Base-by-base conservation (phyloP, 2,113 vertebrate genomes). In the Cygnus atratus region DNA sequence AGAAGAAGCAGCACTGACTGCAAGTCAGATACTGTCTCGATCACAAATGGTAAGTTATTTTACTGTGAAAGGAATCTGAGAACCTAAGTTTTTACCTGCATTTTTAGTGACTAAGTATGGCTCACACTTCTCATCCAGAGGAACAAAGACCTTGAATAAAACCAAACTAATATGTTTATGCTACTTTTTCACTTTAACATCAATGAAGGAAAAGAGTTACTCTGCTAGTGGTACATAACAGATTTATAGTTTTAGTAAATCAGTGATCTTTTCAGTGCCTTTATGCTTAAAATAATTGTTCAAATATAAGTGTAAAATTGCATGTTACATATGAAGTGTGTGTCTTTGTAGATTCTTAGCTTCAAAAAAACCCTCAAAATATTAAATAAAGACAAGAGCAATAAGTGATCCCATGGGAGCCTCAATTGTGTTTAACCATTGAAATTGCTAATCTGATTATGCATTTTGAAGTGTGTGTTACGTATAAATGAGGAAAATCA, bases 1-100 rank as follows among this genome's bases (percentile, higher is more conserved):
- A 97, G 99, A 99, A 96, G 99, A 99, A 97, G 99, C 99, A 77
- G 99, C 99, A 67, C 98, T 99, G 97, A 99, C 99, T 31, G 99
- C 99, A 87, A 99, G 99, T 98, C 99, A 99, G 98, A 99, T 99
- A 97, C 98, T 99, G 91, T 99, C 98, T 70, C 98, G 98, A 96
- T 98, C 99, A 16, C 98, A 99, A 96, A 98, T 99, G 98, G 99
- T 99, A 99, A 96, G 97, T 98, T 76, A 52, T 61, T 86, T 55
- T 52, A 78, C 73, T 50, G 14, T 61, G 63, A 66, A 87, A 68
- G 25, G 52, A 41, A 37, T 67, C 41, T 29, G 25, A 50, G n/a
- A 70, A 67, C 29, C 72, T 72, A 13, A 91, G 55, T 18, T 90
- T 88, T 82, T 25, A 26, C 43, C 62, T 66, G 39, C 3, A 25